phyloP scores from a whole-genome alignment of 2,797 vertebrate species.

The Columba guinea region DNA sequence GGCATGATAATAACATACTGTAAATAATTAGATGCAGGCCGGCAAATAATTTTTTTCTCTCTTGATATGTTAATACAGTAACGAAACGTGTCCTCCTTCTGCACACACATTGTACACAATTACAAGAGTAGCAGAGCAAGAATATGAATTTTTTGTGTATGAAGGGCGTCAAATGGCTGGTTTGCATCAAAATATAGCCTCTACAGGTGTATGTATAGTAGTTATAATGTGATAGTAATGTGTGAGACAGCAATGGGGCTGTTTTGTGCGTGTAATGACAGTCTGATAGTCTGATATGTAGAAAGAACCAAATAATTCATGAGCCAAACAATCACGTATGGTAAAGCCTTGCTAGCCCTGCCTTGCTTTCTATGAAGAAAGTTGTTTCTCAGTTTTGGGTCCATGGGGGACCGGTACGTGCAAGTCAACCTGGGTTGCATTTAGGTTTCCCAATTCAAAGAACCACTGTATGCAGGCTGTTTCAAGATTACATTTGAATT shows the following conservation, averaged over 20 bases:
- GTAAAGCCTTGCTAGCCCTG: neutral
- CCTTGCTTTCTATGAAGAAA: neutral
- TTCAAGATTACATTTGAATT: neutral
- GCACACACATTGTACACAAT: neutral
- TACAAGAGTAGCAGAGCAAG: neutral
- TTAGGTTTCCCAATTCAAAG: neutral
- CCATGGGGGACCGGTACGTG: neutral
- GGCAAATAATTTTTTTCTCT: neutral
- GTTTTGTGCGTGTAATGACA: neutral
- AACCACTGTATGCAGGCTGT: neutral
- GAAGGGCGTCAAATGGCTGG: neutral
- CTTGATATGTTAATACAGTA: neutral
- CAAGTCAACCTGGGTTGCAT: neutral
- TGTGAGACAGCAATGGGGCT: neutral
- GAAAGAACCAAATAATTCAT: neutral
- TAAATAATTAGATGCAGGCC: neutral
- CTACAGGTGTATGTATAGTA: neutral
- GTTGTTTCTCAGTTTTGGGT: neutral
- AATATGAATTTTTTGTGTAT: neutral
- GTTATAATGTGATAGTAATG: neutral
- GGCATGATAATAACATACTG: neutral
- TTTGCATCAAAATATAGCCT: neutral
- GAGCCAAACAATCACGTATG: neutral
- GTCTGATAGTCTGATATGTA: neutral
- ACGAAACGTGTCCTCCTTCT: neutral